These are phyloP conservation scores for Cydia fagiglandana DNA, from an alignment of 1,140 invertebrate genomes.

Conservation along the genomic window DNA sequence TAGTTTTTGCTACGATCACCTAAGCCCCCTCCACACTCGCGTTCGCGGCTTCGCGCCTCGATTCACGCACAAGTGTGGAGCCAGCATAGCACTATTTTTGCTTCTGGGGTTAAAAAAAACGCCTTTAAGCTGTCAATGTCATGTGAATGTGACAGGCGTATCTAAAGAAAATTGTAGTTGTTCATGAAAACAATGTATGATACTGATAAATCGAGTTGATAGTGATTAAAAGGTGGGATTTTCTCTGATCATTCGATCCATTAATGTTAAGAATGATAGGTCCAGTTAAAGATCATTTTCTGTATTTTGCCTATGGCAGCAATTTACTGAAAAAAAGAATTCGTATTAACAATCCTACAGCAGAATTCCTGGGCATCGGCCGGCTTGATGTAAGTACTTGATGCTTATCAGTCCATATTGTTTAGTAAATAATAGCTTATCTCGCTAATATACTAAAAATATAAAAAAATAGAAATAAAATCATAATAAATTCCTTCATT, in stretches of 20 bases:
- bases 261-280: constrained; percentile 32
- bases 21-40: too few species aligned
- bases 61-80: too few species aligned
- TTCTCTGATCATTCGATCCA: neutral
- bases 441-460: neutral
- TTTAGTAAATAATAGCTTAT: constrained; percentile 52
- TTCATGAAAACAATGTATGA: neutral
- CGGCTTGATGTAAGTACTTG: constrained; percentile 57
- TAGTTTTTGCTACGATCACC: too few species aligned
- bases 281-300: constrained; percentile 53
- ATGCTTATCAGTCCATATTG: constrained; percentile 45
- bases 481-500: too few species aligned
- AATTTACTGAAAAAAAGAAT: constrained; percentile 70
- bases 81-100: too few species aligned
- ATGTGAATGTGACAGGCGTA: too few species aligned
- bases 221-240: neutral
- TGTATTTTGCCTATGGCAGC: constrained; percentile 71
- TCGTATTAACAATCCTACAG: constrained; percentile 68
- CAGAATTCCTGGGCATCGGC: constrained; percentile 63
- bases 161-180: neutral
- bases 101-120: too few species aligned
- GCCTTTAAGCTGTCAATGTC: too few species aligned
- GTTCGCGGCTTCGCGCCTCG: too few species aligned
- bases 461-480: too few species aligned
- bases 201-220: neutral